Base-by-base conservation (phyloP, 1,140 invertebrate species). In the Halesus radiatus region DNA sequence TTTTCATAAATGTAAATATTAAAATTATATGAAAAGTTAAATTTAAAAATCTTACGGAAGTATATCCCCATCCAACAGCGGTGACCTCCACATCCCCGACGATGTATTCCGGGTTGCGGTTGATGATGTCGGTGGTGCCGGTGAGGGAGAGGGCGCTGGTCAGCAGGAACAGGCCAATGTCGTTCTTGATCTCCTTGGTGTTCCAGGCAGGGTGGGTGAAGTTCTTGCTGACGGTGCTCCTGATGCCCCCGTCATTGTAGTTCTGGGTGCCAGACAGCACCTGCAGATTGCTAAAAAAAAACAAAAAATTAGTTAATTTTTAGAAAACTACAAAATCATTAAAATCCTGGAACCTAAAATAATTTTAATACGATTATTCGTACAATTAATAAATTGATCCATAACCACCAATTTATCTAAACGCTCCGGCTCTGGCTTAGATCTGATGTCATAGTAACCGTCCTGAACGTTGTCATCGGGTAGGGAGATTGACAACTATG, bases 31-130 rank as follows among this genome's bases (percentile, higher is more conserved):
- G n/a, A n/a, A n/a, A n/a, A n/a, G n/a, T n/a, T n/a, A n/a, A n/a
- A n/a, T n/a, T n/a, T n/a, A n/a, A n/a, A n/a, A n/a, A n/a, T 20
- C 54, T 50, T 58, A 80, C 83, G 88, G 54, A 85, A 3, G 87
- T 89, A 13, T 85, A 87, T 29, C 89, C 89, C 89, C 89, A 90
- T 4, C 89, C 89, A 4, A 88, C 89, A 13, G 90, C 84, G n/a
- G 84, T 79, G 6, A 88, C 86, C 0, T 86, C 84, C 73, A 23
- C 72, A 18, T 52, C 58, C 6, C 54, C 45, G 23, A 13, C 80
- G 7, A 82, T 37, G 80, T 86, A 85, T 54, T 86, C 81, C 0
- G 26, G 84, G 0, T 88, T 86, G 10, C 89, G 70, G 13, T 79
- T 56, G 8, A 89, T 76, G n/a, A 62, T 20, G 13, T 54, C 32